A percentile compares a stretch with the other conserved stretches of the same genome.
phyloP scores from a whole-genome alignment of 2,797 vertebrate species.

The Micropoecilia bifurca region DNA sequence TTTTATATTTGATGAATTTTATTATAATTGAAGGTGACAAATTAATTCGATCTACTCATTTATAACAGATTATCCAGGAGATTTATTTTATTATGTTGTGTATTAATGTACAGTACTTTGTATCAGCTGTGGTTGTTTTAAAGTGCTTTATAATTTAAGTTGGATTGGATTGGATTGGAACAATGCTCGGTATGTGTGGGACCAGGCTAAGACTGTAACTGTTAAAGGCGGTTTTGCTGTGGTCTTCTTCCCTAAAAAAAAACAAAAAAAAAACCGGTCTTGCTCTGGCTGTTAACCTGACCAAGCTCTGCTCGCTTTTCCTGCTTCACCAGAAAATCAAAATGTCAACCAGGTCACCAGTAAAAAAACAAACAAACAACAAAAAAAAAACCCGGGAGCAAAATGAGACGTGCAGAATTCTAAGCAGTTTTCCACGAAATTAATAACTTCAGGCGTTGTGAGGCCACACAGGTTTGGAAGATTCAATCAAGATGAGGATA shows the following conservation, averaged over 20 bases:
- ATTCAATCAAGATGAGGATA: background rate
- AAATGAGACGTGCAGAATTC: background rate
- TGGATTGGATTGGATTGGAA: too few species aligned
- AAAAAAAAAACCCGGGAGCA: background rate
- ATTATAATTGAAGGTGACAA: too few species aligned
- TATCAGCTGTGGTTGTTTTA: too few species aligned
- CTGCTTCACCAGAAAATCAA: slow-evolving; percentile 4
- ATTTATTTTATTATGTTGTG: too few species aligned
- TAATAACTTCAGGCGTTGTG: background rate
- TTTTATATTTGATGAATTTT: too few species aligned
- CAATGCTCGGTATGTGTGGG: background rate
- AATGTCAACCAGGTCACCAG: background rate
- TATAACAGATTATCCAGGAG: too few species aligned
- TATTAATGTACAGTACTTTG: too few species aligned
- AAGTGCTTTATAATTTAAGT: too few species aligned
- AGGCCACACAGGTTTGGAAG: background rate
- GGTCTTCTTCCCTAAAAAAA: background rate
- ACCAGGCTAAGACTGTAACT: background rate
- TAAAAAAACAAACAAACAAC: background rate
- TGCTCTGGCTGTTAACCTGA: background rate
- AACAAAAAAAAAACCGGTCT: too few species aligned
- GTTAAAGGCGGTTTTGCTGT: background rate
- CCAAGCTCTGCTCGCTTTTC: background rate
- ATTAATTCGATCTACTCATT: background rate
- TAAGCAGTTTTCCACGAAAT: background rate